phyloP scores from a whole-genome alignment of 1,140 invertebrate genomes.

The Bombus superbus region DNA sequence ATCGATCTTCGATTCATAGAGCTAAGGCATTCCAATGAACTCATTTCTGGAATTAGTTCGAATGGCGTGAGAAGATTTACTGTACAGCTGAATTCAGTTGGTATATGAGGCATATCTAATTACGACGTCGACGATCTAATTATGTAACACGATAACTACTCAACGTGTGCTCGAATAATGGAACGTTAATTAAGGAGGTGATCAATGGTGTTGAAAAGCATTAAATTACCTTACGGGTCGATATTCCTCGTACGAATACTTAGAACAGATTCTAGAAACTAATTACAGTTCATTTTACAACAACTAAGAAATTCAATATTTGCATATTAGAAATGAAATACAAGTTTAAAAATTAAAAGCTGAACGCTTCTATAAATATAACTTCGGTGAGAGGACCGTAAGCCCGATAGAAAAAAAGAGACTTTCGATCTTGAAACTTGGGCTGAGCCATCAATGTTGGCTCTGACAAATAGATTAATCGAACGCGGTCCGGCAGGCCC shows the following conservation, averaged over 20 bases:
- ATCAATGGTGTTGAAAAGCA: constrained; percentile 1
- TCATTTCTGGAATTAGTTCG: background rate
- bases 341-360: background rate
- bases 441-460: background rate
- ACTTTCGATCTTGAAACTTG: background rate
- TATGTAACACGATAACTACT: constrained; percentile 46
- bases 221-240: constrained; percentile 3
- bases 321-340: too few relatives aligned
- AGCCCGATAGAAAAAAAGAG: too few relatives aligned
- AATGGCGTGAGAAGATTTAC: background rate
- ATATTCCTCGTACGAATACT: background rate
- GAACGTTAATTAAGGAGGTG: constrained; percentile 45
- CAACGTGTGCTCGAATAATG: constrained; percentile 42
- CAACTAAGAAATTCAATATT: background rate
- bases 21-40: too few relatives aligned
- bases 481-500: background rate
- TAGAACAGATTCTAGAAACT: background rate
- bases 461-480: constrained; percentile 22
- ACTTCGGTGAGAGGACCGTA: background rate
- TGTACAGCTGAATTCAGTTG: background rate
- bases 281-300: background rate
- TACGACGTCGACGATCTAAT: constrained; percentile 28
- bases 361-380: background rate
- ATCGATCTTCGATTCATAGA: too few relatives aligned
- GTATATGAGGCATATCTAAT: constrained; percentile 41